These are phyloP conservation scores for Spizaetus ornatus DNA, from an alignment of 2,113 vertebrate species.

Conservation along the genomic window DNA sequence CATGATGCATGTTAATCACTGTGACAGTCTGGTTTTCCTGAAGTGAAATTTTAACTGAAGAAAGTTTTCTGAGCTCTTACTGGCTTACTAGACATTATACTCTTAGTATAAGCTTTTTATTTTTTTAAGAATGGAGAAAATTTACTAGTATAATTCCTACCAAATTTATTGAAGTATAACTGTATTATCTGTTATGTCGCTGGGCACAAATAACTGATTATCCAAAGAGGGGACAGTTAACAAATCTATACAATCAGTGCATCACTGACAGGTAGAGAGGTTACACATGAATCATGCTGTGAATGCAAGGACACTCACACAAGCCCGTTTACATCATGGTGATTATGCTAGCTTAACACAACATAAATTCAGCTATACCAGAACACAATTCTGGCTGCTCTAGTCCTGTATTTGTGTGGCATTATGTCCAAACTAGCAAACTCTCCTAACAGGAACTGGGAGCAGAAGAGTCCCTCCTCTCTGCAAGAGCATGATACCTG, in stretches of 20 bases:
- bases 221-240: not conserved
- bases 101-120: not conserved
- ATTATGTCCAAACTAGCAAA: not conserved
- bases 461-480: not conserved
- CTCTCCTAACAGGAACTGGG: not conserved
- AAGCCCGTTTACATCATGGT: not conserved
- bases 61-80: not conserved
- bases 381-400: not conserved
- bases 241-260: no score
- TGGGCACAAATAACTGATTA: not conserved
- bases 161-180: not conserved
- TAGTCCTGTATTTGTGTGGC: not conserved
- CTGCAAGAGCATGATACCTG: not conserved
- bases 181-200: not conserved
- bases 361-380: not conserved
- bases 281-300: not conserved
- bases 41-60: not conserved
- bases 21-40: not conserved
- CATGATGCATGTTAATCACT: no score
- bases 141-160: not conserved
- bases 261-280: not conserved
- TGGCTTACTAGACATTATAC: not conserved
- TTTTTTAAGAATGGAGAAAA: not conserved
- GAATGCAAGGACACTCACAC: not conserved
- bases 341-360: not conserved